phyloP scores from a whole-genome alignment of 2,797 vertebrate genomes.

The Spea hammondii region DNA sequence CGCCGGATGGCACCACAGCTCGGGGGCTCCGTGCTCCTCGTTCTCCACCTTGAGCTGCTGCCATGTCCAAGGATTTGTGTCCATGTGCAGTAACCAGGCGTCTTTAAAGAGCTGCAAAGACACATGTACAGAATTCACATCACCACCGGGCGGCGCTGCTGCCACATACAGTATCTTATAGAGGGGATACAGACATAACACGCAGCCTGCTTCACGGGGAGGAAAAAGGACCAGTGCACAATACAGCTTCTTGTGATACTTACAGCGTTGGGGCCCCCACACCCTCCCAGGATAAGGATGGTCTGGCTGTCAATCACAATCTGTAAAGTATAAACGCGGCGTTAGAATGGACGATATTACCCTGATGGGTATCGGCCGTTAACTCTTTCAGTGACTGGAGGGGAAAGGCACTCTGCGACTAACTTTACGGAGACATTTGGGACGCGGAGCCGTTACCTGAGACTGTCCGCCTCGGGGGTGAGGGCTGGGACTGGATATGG shows the following conservation, averaged over 20 bases:
- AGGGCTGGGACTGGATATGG: constrained; percentile 80
- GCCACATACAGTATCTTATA: too few relatives aligned
- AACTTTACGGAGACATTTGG: neutral
- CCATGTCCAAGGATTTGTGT: constrained; percentile 81
- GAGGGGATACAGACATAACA: too few relatives aligned
- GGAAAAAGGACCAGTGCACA: neutral
- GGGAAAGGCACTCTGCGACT: neutral
- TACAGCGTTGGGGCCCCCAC: constrained; percentile 96
- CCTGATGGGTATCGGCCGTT: neutral
- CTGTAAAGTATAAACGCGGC: constrained; percentile 63
- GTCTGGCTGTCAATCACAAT: constrained; percentile 91
- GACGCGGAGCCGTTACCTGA: constrained; percentile 72
- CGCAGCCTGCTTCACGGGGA: neutral
- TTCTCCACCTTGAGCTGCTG: constrained; percentile 95
- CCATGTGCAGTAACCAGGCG: constrained; percentile 93
- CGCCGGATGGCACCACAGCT: constrained; percentile 96
- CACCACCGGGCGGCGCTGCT: too few relatives aligned
- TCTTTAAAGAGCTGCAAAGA: constrained; percentile 87
- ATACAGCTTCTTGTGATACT: constrained; percentile 58
- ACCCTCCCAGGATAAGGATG: constrained; percentile 91
- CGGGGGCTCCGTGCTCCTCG: constrained; percentile 92
- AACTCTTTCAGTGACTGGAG: too few relatives aligned
- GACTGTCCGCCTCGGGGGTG: constrained; percentile 95
- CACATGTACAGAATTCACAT: too few relatives aligned
- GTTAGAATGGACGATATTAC: neutral